phyloP scores from a whole-genome alignment of 2,797 vertebrate genomes.

The Danionella dracula region DNA sequence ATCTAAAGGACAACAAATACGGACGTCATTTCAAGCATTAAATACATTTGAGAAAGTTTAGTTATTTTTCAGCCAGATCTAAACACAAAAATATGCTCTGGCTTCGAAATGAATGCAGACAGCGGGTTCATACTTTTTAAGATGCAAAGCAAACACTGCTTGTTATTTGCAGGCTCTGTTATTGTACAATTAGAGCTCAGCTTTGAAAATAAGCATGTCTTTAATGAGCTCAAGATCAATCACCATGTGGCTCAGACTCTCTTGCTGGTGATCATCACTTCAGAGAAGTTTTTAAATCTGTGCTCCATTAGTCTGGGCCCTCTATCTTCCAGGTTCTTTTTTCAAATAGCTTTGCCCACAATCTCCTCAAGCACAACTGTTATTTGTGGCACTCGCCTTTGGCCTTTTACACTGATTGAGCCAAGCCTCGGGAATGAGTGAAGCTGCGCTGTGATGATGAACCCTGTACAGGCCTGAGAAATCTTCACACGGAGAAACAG shows the following conservation, averaged over 20 bases:
- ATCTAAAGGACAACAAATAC: no score
- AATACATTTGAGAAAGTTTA: no score
- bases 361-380: slow-evolving; percentile 45
- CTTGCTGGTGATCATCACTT: slow-evolving; percentile 63
- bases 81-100: not conserved
- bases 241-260: slow-evolving; percentile 54
- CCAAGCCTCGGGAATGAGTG: not conserved
- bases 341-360: slow-evolving; percentile 26
- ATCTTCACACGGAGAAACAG: slow-evolving; percentile 58
- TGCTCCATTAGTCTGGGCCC: slow-evolving; percentile 61
- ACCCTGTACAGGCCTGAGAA: slow-evolving; percentile 38
- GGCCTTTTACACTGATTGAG: slow-evolving; percentile 54
- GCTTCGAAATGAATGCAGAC: not conserved
- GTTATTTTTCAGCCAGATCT: no score
- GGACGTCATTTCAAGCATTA: no score
- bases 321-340: slow-evolving; percentile 32
- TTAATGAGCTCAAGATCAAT: slow-evolving; percentile 61
- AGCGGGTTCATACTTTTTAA: slow-evolving; percentile 43
- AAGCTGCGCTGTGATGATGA: slow-evolving; percentile 40
- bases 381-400: slow-evolving; percentile 54
- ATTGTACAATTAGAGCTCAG: slow-evolving; percentile 62
- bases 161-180: slow-evolving; percentile 57
- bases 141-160: slow-evolving; percentile 35
- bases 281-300: slow-evolving; percentile 52
- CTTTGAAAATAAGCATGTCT: slow-evolving; percentile 37